Base-by-base conservation (phyloP, 1,140 invertebrate species). In the Scylla paramamosain region DNA sequence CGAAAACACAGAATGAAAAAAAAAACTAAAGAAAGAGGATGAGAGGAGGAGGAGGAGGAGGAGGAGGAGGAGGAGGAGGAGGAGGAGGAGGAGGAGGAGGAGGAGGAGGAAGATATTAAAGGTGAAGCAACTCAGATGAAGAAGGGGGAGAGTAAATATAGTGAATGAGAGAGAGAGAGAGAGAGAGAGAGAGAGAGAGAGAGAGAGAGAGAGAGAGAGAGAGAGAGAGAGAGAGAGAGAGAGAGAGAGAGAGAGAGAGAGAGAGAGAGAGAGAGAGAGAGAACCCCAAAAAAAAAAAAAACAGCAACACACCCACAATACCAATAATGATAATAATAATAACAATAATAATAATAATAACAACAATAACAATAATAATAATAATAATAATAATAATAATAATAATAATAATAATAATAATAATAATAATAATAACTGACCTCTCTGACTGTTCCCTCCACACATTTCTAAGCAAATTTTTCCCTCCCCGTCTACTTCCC, bases 151-250 rank as follows among this genome's bases (percentile, higher is more conserved):
- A 8, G 16, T 7, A 90, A 48, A 0, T 20, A 25, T 14, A 90
- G n/a, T 48, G 39, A 90, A 28, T 14, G 88, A 48, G 87, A 89
- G 84, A 87, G 84, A 87, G 84, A 87, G 84, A 87, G 84, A 87
- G 84, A 87, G 84, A 87, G 84, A 87, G 84, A 87, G 84, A 87
- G 84, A 87, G 84, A 87, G 84, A 87, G 84, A 87, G 84, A 87
- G 84, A 77, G 25, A n/a, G 67, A 25, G 67, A 77, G 67, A 77
- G 20, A 77, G 67, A 77, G 8, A 67, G 59, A 8, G 59, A 67
- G 59, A 67, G 59, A 8, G 59, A 67, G 20, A 14, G 59, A 67
- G 59, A 67, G 8, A 25, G 59, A 14, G 59, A 67, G 59, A 67
- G 59, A 67, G 59, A 67, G 20, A 67, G 20, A 67, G 20, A 67